Conservation (phyloP, 2,113 vertebrate species). For the Hymenochirus boettgeri region DNA sequence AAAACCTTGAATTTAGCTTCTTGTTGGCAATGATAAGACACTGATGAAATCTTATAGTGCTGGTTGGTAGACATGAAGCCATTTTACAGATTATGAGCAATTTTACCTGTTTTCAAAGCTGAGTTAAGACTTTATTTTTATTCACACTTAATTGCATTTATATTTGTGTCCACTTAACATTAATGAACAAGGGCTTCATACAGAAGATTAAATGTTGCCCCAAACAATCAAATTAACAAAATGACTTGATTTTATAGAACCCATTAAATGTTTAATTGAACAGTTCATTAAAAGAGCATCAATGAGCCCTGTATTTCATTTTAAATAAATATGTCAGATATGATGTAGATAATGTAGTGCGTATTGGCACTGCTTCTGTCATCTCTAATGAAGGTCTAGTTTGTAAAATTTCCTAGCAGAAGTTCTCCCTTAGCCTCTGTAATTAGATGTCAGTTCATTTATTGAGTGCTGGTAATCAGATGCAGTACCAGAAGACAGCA, state of each 20-base stretch:
- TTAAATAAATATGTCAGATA: slow-evolving; percentile 42
- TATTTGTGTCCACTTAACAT: neutral
- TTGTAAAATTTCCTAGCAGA: slow-evolving; percentile 30
- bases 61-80: too few relatives aligned
- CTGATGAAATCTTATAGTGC: too few relatives aligned
- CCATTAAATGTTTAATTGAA: slow-evolving; percentile 8
- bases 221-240: slow-evolving; percentile 22
- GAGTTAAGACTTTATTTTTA: neutral
- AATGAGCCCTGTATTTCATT: slow-evolving; percentile 38
- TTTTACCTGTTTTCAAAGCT: too few relatives aligned
- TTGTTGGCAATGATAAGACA: too few relatives aligned
- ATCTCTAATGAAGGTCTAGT: slow-evolving; percentile 44
- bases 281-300: slow-evolving; percentile 29
- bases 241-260: slow-evolving; percentile 2
- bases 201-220: slow-evolving; percentile 1
- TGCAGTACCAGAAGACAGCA: slow-evolving; percentile 26
- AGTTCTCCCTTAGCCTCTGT: slow-evolving; percentile 42
- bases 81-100: too few relatives aligned
- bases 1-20: too few relatives aligned
- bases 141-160: neutral
- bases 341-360: slow-evolving; percentile 41
- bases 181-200: slow-evolving; percentile 5
- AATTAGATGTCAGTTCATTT: slow-evolving; percentile 48
- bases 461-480: slow-evolving; percentile 44
- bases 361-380: slow-evolving; percentile 31